Evolutionary conservation across 2,113 vertebrate genomes (phyloP), one percentile per base, ranked within the genome.

Genomic region (Pandion haliaetus): DNA sequence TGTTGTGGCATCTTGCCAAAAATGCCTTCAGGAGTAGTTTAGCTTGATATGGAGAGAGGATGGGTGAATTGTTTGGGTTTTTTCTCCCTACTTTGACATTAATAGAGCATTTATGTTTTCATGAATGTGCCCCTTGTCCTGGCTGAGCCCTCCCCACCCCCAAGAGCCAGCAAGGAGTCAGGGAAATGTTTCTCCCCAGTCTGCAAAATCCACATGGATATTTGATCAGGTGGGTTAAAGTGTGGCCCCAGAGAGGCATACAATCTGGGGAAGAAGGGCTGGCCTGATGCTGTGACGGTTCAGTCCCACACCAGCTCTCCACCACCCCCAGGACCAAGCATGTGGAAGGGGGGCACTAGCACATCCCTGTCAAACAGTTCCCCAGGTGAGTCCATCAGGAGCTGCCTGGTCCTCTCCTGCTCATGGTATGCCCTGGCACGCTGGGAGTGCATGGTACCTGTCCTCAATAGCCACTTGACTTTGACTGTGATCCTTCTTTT

Each of bases 1-100:
- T 54, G 79, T 57, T 66, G 49, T 88, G 96, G 94, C 88, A 44
- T 91, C 70, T 80, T 73, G 88, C 88, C 94, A 97, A 72, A 91
- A 90, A 65, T 44, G 69, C 91, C 72, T 93, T 86, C 86, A 79
- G 91, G 58, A 93, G 34, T 49, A 77, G 69, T 88, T 95, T 54
- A 95, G 80, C 62, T 95, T 69, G 73, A 86, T 65, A n/a, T 7
- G 29, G 63, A 86, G 47, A 67, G 29, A 76, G 31, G 54, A 18
- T 2, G 67, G 57, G 57, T 69, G 65, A 94, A 73, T 58, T 61
- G 52, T 57, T 91, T 63, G 61, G 18, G 3, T 2, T 23, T 80
- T 85, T 89, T 17, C 34, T 70, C 36, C 32, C 63, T 88, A 28
- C 18, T 84, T 95, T 47, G 61, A 74, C 62, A 89, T 91, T 93